These are phyloP conservation scores for Odontamblyopus rebecca DNA, from an alignment of 2,797 vertebrate species.

Conservation along the genomic window DNA sequence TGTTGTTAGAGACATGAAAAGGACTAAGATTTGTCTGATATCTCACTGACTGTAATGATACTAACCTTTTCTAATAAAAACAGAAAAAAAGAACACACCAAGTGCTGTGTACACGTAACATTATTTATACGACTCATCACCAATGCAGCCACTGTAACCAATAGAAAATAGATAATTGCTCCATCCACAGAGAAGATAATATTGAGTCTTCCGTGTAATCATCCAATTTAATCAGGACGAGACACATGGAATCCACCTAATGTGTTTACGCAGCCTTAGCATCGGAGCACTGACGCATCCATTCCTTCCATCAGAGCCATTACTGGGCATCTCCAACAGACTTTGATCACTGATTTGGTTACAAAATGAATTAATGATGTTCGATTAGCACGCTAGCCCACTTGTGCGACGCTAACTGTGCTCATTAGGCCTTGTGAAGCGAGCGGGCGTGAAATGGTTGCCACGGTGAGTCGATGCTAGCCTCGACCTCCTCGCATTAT, in stretches of 20 bases:
- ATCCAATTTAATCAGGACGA: constrained; percentile 40
- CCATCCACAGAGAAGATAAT: constrained; percentile 21
- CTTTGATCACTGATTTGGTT: constrained; percentile 66
- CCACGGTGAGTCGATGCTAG: constrained; percentile 49
- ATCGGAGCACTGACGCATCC: constrained; percentile 32
- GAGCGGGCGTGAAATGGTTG: constrained; percentile 67
- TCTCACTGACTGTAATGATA: too few relatives aligned
- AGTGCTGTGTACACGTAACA: too few relatives aligned
- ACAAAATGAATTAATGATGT: constrained; percentile 71
- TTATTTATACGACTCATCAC: neutral
- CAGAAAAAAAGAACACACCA: neutral
- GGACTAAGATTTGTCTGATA: too few relatives aligned
- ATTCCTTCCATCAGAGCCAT: constrained; percentile 28
- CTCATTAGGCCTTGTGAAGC: constrained; percentile 65
- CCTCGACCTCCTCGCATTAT: constrained; percentile 58
- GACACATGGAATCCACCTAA: constrained; percentile 33
- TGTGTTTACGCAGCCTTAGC: constrained; percentile 38
- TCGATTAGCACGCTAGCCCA: constrained; percentile 60
- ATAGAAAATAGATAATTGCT: constrained; percentile 22
- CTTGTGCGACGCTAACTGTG: constrained; percentile 66
- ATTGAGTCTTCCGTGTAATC: constrained; percentile 38
- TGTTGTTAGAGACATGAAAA: too few relatives aligned
- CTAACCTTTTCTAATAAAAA: too few relatives aligned
- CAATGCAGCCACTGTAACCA: constrained; percentile 1
- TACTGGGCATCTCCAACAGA: constrained; percentile 38